Base-by-base conservation (phyloP, 2,113 vertebrate species). In the Recurvirostra avosetta region DNA sequence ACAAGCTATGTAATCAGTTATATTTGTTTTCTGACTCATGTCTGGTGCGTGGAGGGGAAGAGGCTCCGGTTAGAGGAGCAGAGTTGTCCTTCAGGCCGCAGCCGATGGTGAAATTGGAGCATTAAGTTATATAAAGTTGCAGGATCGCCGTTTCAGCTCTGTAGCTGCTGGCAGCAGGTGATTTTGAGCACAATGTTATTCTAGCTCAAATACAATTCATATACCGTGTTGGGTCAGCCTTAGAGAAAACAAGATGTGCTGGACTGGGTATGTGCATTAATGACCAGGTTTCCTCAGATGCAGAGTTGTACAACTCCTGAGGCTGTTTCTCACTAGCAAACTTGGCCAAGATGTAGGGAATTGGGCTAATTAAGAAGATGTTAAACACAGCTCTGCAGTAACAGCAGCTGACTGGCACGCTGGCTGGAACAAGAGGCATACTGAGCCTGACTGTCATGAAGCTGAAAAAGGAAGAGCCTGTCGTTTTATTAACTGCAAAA, bases 11-110 rank as follows among this genome's bases (percentile, higher is more conserved):
- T 50, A 87, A 94, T 77, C n/a, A 66, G 76, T 85, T 95, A 94
- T 96, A 76, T 95, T 95, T 96, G 81, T 95, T 95, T 95, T 93
- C 74, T 97, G 94, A 94, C 66, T 97, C 66, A 87, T 66, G 94
- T 86, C 92, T 95, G 89, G 73, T 76, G 75, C 38, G 15, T 18
- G 59, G 45, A 96, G 80, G 75, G 1, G 3, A 87, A 71, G 66
- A 91, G 95, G 63, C 38, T 96, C 66, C 50, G 36, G 53, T 79
- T 8, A 14, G 65, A 87, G 89, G 58, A 88, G 71, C 78, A 58
- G 66, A 85, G 71, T 3, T 66, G 62, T 90, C 73, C 55, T 90
- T 91, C 34, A 1, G 62, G 67, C 58, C 0, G 0, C 55, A 75
- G 80, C 66, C 41, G 74, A 4, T 59, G 68, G 36, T 65, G 63